Conservation (phyloP, 2,888 invertebrate genomes). For the Notocelia uddmanniana region DNA sequence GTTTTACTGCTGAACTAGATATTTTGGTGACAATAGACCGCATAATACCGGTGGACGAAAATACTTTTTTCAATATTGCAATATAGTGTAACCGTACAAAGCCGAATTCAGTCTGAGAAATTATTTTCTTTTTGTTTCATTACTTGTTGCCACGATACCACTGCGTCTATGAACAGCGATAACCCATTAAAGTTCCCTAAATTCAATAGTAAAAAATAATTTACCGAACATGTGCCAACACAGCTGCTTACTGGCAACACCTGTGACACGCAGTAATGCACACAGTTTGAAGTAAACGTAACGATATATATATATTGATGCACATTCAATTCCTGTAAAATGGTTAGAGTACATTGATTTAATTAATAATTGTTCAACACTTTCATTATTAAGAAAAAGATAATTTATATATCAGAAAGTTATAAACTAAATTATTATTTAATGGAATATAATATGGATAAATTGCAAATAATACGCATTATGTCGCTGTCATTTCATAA, state of each 20-base stretch:
- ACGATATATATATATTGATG: too few species aligned
- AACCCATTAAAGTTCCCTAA: conserved; percentile 3
- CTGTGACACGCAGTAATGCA: conserved; percentile 35
- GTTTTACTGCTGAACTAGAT: neutral
- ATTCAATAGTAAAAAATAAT: conserved; percentile 11
- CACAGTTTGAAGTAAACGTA: conserved; percentile 2
- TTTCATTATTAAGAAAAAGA: neutral
- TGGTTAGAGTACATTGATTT: neutral
- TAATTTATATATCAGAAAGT: neutral
- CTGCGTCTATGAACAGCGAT: neutral
- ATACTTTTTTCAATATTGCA: too few species aligned
- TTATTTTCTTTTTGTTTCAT: neutral
- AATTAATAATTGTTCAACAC: neutral
- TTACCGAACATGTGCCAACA: conserved; percentile 12
- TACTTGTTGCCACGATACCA: neutral
- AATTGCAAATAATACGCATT: too few species aligned
- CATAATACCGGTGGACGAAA: too few species aligned
- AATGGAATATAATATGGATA: too few species aligned
- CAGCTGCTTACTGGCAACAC: conserved; percentile 36
- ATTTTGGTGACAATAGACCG: neutral
- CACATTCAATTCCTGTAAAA: neutral
- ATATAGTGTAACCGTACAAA: too few species aligned
- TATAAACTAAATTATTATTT: neutral
- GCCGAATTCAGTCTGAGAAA: too few species aligned
- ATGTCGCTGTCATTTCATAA: neutral